phyloP scores from a whole-genome alignment of 2,797 vertebrate genomes.

The Cuculus canorus region DNA sequence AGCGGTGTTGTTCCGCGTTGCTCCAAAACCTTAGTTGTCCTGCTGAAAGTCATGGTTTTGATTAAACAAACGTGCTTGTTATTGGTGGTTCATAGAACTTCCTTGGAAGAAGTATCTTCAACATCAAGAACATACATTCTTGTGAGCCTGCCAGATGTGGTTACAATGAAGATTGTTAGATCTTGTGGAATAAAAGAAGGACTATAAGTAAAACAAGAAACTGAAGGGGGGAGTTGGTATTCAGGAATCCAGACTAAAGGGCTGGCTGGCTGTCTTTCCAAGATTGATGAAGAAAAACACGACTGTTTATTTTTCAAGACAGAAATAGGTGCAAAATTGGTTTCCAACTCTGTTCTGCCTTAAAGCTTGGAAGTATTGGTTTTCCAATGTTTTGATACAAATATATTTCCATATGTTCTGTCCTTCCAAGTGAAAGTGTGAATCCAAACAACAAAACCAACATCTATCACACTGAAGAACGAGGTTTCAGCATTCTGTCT shows the following conservation, averaged over 20 bases:
- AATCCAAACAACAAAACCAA: not conserved
- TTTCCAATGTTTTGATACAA: not conserved
- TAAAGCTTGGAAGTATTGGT: not conserved
- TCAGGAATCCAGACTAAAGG: not conserved
- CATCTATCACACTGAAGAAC: not conserved
- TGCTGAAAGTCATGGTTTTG: not conserved
- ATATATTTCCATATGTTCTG: not conserved
- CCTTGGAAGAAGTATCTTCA: not conserved
- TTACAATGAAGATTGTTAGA: not conserved
- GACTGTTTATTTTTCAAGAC: not conserved
- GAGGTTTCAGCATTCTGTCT: not conserved
- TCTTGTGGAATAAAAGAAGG: not conserved
- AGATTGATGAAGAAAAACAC: not conserved
- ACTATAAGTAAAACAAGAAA: not conserved
- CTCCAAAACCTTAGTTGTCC: not conserved
- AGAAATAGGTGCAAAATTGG: not conserved
- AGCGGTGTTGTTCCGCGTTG: rapidly evolving
- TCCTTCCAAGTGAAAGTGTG: not conserved
- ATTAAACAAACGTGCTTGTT: not conserved
- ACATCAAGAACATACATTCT: not conserved
- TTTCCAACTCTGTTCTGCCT: not conserved
- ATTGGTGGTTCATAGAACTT: not conserved
- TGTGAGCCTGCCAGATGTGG: not conserved
- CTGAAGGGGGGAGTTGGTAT: not conserved
- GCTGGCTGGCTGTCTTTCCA: not conserved